phyloP scores from a whole-genome alignment of 2,113 vertebrate genomes.

The Puffinus mauretanicus region DNA sequence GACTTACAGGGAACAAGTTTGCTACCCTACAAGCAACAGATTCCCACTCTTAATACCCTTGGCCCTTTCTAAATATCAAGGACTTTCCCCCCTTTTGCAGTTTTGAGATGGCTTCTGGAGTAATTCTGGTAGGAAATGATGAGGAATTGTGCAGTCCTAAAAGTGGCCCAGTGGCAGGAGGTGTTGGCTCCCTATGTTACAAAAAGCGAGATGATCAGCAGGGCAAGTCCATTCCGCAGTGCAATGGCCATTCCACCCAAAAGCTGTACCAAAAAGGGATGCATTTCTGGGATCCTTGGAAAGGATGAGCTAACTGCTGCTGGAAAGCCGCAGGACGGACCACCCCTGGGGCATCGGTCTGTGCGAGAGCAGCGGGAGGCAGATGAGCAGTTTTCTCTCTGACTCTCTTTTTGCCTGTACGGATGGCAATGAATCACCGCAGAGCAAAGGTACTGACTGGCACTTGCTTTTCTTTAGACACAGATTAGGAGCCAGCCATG shows the following conservation, averaged over 20 bases:
- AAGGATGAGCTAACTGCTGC: neutral
- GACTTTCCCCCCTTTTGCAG: too few species aligned
- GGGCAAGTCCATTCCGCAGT: neutral
- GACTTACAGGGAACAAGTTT: neutral
- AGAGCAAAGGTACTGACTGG: neutral
- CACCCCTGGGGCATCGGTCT: fast-evolving
- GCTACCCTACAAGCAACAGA: too few species aligned
- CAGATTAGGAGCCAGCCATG: neutral
- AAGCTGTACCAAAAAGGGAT: neutral
- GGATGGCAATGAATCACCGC: neutral
- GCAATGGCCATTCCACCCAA: fast-evolving
- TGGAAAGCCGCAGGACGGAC: fast-evolving
- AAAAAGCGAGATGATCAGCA: fast-evolving
- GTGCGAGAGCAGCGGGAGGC: neutral
- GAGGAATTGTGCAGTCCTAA: neutral
- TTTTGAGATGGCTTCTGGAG: neutral
- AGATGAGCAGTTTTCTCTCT: neutral
- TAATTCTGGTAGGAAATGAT: neutral
- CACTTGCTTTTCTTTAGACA: neutral
- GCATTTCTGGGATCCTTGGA: neutral
- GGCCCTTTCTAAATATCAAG: neutral
- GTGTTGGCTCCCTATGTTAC: fast-evolving
- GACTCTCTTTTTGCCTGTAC: fast-evolving
- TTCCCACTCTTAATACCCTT: neutral
- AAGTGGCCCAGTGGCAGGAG: fast-evolving